Conservation (phyloP, 2,888 invertebrate species). For the Corbicula japonica region DNA sequence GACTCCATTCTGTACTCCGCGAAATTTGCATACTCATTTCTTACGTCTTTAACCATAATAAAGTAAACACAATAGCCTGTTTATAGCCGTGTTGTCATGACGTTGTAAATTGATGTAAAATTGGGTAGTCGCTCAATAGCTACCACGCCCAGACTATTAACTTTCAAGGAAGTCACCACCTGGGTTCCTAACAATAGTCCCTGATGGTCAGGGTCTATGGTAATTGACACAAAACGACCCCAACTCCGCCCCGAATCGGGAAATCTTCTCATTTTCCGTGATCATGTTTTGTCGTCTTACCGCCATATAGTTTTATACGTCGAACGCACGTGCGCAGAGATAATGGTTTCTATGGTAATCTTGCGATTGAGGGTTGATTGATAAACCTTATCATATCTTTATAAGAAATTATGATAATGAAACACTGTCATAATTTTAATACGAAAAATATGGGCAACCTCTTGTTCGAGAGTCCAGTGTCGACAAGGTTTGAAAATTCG, state of each 20-base stretch:
- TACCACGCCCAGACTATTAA: conserved; percentile 52
- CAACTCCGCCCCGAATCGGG: conserved; percentile 33
- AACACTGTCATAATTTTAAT: too few relatives aligned
- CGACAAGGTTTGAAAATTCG: too few relatives aligned
- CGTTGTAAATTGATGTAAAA: conserved; percentile 59
- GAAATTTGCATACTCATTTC: conserved; percentile 41
- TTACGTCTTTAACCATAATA: conserved; percentile 21
- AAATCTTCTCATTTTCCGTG: conserved; percentile 20
- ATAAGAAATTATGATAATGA: background rate
- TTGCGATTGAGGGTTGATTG: conserved; percentile 13
- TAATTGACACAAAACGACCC: conserved; percentile 46
- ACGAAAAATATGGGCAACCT: too few relatives aligned
- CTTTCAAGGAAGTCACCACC: conserved; percentile 50
- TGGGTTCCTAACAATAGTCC: conserved; percentile 50
- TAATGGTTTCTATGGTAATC: conserved; percentile 8
- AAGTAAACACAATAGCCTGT: conserved; percentile 38
- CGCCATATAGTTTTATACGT: conserved; percentile 42
- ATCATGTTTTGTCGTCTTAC: conserved; percentile 42
- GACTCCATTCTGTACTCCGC: background rate
- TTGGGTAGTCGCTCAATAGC: conserved; percentile 34
- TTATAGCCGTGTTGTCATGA: conserved; percentile 33
- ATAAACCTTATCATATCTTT: background rate
- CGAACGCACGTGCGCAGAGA: conserved; percentile 45
- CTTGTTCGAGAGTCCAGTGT: too few relatives aligned
- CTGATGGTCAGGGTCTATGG: conserved; percentile 43